Evolutionary conservation across 53 echinoderm and acorn worm genomes (phyloP).

Genomic region (Echinarachnius parma): DNA sequence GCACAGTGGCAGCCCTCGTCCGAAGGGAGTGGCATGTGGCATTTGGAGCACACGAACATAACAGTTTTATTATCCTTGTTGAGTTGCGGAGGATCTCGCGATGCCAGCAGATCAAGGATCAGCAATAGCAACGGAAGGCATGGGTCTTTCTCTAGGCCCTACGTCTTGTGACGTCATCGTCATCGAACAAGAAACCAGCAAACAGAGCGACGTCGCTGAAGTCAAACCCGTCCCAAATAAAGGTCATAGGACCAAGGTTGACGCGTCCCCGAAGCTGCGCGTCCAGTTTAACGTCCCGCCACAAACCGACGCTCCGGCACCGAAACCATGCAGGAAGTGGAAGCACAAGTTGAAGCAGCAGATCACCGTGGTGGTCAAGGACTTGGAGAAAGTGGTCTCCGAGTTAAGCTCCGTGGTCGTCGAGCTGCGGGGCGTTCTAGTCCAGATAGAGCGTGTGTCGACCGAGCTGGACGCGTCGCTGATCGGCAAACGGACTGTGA

Average conservation of each 20-base stretch:
- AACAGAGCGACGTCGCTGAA: neutral
- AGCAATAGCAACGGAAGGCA: slow-evolving; percentile 24
- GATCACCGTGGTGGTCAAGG: slow-evolving; percentile 74
- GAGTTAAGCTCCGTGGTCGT: slow-evolving; percentile 85
- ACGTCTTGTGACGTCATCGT: too few relatives aligned
- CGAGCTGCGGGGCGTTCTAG: slow-evolving; percentile 79
- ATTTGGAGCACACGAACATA: slow-evolving; percentile 15
- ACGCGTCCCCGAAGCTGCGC: slow-evolving; percentile 4
- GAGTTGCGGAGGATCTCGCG: neutral
- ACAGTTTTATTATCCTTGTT: too few relatives aligned
- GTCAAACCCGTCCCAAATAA: neutral
- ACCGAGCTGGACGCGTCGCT: slow-evolving; percentile 62
- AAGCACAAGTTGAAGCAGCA: slow-evolving; percentile 76
- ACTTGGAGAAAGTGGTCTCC: slow-evolving; percentile 80
- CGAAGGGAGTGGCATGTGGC: too few relatives aligned
- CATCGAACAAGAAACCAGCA: neutral
- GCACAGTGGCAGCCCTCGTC: too few relatives aligned
- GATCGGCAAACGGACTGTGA: slow-evolving; percentile 10
- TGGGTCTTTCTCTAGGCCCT: too few relatives aligned
- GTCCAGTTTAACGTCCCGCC: slow-evolving; percentile 46
- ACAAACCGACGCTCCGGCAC: slow-evolving; percentile 59
- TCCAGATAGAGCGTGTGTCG: slow-evolving; percentile 85
- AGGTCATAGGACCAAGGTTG: neutral
- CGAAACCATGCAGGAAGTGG: slow-evolving; percentile 66
- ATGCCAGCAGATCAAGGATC: slow-evolving; percentile 27